Conservation (phyloP, 2,113 vertebrate genomes). For the Tragelaphus strepsiceros region DNA sequence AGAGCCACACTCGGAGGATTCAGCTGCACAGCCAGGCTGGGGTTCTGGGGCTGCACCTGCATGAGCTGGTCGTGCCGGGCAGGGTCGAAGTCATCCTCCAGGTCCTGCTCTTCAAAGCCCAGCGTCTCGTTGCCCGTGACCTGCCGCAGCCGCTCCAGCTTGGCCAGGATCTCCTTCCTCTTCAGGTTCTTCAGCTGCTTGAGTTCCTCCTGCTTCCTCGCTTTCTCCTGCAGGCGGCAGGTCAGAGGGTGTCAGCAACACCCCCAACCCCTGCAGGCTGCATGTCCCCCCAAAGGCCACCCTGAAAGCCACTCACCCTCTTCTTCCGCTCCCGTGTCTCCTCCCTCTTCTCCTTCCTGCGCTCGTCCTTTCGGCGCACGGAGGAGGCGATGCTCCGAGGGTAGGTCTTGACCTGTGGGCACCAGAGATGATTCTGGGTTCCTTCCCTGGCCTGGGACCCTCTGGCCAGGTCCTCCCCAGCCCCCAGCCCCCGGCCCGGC, state of each 20-base stretch:
- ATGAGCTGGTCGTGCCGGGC: constrained; percentile 88
- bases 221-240: constrained; percentile 81
- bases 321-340: constrained; percentile 86
- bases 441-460: neutral
- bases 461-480: rapidly evolving
- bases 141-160: constrained; percentile 85
- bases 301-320: constrained; percentile 76
- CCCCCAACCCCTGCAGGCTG: rapidly evolving
- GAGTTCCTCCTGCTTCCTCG: constrained; percentile 88
- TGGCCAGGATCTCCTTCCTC: constrained; percentile 87
- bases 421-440: neutral
- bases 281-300: rapidly evolving
- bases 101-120: constrained; percentile 81
- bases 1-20: rapidly evolving
- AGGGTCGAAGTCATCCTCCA: constrained; percentile 89
- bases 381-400: constrained; percentile 89
- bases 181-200: constrained; percentile 94
- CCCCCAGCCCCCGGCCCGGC: neutral
- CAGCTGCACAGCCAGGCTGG: rapidly evolving
- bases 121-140: constrained; percentile 84
- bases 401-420: constrained; percentile 84
- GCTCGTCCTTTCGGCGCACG: constrained; percentile 88
- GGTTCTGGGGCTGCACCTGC: constrained; percentile 78
- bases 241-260: rapidly evolving
- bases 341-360: constrained; percentile 86